Percentiles rank a stretch among this genome's conserved stretches.
Evolutionary conservation across 2,888 invertebrate genomes (phyloP).

Genomic region (Achlya flavicornis): DNA sequence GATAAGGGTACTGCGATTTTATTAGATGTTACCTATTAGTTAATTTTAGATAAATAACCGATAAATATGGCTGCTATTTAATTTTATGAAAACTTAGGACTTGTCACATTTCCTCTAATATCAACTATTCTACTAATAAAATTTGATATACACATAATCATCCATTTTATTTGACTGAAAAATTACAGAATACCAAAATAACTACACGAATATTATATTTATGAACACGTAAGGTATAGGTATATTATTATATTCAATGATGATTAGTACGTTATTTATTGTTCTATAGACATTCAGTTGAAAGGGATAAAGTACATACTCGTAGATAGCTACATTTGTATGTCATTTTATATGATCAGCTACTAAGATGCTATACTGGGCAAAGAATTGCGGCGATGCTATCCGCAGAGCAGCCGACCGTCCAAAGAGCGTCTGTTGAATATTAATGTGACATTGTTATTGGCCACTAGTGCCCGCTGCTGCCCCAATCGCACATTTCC

Average conservation of each 20-base stretch:
- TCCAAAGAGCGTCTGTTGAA: slow-evolving; percentile 80
- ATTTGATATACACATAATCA: too few species aligned
- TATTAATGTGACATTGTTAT: slow-evolving; percentile 84
- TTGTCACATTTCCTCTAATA: too few species aligned
- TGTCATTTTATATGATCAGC: slow-evolving; percentile 52
- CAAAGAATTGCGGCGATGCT: slow-evolving; percentile 70
- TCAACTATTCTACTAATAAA: too few species aligned
- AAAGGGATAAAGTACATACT: slow-evolving; percentile 13
- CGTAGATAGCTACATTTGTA: slow-evolving; percentile 24
- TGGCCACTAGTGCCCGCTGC: slow-evolving; percentile 81
- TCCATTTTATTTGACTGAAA: too few species aligned
- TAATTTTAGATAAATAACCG: too few species aligned
- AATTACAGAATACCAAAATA: background rate
- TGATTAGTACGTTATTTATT: background rate
- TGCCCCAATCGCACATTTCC: slow-evolving; percentile 83
- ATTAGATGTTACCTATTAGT: too few species aligned
- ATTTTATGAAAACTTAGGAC: too few species aligned
- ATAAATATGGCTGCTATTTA: too few species aligned
- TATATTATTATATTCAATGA: too few species aligned
- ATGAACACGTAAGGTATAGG: background rate
- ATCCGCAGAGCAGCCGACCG: slow-evolving; percentile 69
- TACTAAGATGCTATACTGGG: slow-evolving; percentile 53
- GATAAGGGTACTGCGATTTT: too few species aligned
- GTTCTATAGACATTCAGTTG: slow-evolving; percentile 7
- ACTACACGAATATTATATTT: background rate